Base-by-base conservation (phyloP, 2,113 vertebrate species). In the Tiliqua scincoides region DNA sequence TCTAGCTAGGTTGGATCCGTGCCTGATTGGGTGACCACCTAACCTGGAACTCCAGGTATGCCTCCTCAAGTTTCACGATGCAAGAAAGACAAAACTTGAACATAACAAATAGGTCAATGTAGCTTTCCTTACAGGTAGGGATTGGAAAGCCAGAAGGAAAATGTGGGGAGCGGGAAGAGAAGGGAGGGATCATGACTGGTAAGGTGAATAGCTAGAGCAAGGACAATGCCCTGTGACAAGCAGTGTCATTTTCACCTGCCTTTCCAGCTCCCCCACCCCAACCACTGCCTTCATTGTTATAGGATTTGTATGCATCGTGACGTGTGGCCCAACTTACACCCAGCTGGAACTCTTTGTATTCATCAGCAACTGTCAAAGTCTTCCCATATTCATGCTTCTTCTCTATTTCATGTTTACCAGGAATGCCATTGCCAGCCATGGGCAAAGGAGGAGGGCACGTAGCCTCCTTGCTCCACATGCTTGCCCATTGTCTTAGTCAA, bases 331-430 rank as follows among this genome's bases (percentile, higher is more conserved):
- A 74, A 14, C 65, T 3, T 27, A 10, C 14, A 87, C 80, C 68
- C 86, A 85, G 79, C 67, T 81, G 59, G 52, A 93, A 84, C 81
- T 91, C 90, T 90, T 94, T 63, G 91, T 35, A 43, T 91, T 86
- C 90, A 88, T 90, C 89, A 90, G 81, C 84, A 0, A 65, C 89
- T 62, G 91, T 83, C 84, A 89, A 70, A 83, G 86, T 89, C 88
- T 70, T 90, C 88, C 54, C 93, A 93, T 94, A 90, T 87, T 91
- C 94, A 94, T 92, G 89, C 87, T 92, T 79, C 88, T 85, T 70
- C 74, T 91, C 86, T 92, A 87, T 93, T 88, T 6, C 62, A 95
- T 88, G 74, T 85, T 68, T 91, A 73, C 87, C 88, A 83, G 30
- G 71, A 89, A 87, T 71, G 67, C 4, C 23, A 68, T 62, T n/a